Evolutionary conservation across 2,797 vertebrate genomes (phyloP).

Genomic region (Graptemys geographica): DNA sequence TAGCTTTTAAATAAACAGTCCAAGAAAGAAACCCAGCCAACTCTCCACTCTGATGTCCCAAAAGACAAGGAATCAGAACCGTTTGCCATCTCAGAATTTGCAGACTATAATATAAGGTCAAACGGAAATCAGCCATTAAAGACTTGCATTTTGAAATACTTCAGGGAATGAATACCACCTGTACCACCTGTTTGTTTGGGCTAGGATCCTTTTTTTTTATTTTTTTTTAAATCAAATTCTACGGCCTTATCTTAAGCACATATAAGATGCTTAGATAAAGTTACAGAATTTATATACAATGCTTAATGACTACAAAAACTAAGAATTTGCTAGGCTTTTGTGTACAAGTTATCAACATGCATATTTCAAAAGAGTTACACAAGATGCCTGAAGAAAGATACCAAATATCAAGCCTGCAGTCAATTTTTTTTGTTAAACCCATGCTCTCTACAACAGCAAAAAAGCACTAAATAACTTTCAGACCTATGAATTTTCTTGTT

Average conservation of each 20-base stretch:
- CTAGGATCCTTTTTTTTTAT: not conserved
- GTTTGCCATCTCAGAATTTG: not conserved
- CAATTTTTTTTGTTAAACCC: not conserved
- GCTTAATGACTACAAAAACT: not conserved
- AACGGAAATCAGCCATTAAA: conserved; percentile 8
- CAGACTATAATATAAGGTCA: not conserved
- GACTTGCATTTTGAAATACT: not conserved
- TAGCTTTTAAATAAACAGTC: not conserved
- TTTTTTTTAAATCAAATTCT: not conserved
- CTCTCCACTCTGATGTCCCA: not conserved
- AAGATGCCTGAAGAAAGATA: not conserved
- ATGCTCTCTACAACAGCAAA: not conserved
- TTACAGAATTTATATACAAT: not conserved
- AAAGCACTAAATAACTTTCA: not conserved
- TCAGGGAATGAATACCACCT: conserved; percentile 10
- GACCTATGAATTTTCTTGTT: not conserved
- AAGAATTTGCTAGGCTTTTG: conserved; percentile 9
- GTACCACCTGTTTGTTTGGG: not conserved
- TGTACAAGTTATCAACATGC: not conserved
- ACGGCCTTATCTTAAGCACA: not conserved
- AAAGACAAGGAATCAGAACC: conserved; percentile 15
- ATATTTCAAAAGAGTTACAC: not conserved
- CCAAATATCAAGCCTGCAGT: not conserved
- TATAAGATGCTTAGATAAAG: not conserved
- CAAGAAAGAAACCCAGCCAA: conserved; percentile 49